Evolutionary conservation across 1,140 invertebrate species (phyloP).

Genomic region (Drosophila ohnishii): DNA sequence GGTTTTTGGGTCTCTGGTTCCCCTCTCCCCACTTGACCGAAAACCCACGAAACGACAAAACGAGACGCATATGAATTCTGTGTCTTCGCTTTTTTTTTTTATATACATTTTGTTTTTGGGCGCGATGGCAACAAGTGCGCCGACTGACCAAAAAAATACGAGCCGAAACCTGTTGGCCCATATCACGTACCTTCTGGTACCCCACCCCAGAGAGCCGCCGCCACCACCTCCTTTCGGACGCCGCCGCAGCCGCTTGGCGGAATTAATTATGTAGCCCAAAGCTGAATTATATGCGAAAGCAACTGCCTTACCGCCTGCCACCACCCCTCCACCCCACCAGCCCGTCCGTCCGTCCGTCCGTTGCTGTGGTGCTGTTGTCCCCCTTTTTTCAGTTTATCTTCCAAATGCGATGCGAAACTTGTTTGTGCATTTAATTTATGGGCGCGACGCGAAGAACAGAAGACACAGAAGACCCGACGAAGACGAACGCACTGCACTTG

Average conservation of each 20-base stretch:
- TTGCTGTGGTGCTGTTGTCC: constrained; percentile 25
- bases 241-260: constrained; percentile 55
- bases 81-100: constrained; percentile 20
- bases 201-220: constrained; percentile 37
- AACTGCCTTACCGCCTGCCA: constrained; percentile 38
- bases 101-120: constrained; percentile 46
- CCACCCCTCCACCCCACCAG: constrained; percentile 22
- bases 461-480: constrained; percentile 43
- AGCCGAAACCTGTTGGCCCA: constrained; percentile 76
- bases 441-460: constrained; percentile 71
- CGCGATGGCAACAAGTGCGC: constrained; percentile 70
- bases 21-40: constrained; percentile 38
- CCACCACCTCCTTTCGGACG: constrained; percentile 43
- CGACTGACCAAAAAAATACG: constrained; percentile 40
- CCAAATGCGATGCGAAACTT: constrained; percentile 70
- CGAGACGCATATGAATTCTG: constrained; percentile 71
- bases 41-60: constrained; percentile 66
- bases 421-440: constrained; percentile 81
- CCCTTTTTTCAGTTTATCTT: constrained; percentile 72
- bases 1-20: constrained; percentile 28
- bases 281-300: constrained; percentile 81
- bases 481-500: constrained; percentile 73
- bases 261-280: constrained; percentile 82
- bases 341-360: neutral
- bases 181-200: constrained; percentile 70